These are phyloP conservation scores for Odontocerum albicorne DNA, from an alignment of 2,888 invertebrate genomes.

Conservation along the genomic window DNA sequence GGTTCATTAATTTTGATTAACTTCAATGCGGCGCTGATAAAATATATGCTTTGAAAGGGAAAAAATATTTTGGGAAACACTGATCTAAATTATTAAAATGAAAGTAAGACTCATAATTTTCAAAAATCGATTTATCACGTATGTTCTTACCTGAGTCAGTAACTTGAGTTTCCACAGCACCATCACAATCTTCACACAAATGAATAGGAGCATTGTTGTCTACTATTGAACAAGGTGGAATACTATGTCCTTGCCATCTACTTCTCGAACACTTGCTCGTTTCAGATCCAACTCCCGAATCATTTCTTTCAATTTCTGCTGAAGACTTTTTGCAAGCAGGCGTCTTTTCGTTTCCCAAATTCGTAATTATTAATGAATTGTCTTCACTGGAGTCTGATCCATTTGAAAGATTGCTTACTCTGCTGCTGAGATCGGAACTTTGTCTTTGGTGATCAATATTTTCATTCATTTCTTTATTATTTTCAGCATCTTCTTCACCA, in stretches of 20 bases:
- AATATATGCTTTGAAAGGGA: too few species aligned
- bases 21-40: too few species aligned
- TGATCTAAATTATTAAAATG: too few species aligned
- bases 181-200: conserved; percentile 86
- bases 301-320: conserved; percentile 86
- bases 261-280: conserved; percentile 85
- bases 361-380: conserved; percentile 67
- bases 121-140: too few species aligned
- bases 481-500: conserved; percentile 54
- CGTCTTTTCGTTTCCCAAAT: conserved; percentile 59
- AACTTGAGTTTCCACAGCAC: conserved; percentile 72
- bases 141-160: conserved; percentile 61
- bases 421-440: conserved; percentile 62
- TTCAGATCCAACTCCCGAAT: conserved; percentile 91
- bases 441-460: conserved; percentile 54
- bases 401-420: conserved; percentile 75
- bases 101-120: too few species aligned
- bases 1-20: too few species aligned
- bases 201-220: conserved; percentile 65
- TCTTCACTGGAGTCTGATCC: conserved; percentile 88
- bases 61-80: too few species aligned
- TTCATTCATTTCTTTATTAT: conserved; percentile 57
- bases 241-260: conserved; percentile 64
- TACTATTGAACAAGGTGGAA: conserved; percentile 51
- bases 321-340: conserved; percentile 60